Percentiles rank a stretch among this genome's conserved stretches.
Evolutionary conservation across 2,888 invertebrate genomes (phyloP).

Genomic region (Zhuqinia jingwanae): DNA sequence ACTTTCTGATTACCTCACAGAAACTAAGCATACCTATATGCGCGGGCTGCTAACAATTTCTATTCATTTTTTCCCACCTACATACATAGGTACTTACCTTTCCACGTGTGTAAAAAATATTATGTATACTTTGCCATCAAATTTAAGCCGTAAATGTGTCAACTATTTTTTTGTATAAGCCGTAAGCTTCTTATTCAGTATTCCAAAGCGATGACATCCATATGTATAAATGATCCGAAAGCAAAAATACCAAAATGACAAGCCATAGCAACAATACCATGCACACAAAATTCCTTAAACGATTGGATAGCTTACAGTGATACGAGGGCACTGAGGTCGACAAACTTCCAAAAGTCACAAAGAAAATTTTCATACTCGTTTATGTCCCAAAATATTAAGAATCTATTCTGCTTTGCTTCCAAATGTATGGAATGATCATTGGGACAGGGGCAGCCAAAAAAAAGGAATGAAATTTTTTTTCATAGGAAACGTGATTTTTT

Average conservation of each 20-base stretch:
- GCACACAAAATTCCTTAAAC: no score
- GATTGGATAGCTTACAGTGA: no score
- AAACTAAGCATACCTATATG: neutral
- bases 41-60: neutral
- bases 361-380: neutral
- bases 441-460: no score
- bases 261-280: no score
- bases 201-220: no score
- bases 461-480: no score
- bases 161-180: neutral
- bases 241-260: no score
- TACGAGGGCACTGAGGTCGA: no score
- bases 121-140: neutral
- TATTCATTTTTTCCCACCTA: conserved; percentile 23
- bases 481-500: no score
- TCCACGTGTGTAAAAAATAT: neutral
- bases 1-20: conserved; percentile 20
- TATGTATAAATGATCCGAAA: no score
- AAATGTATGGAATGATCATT: neutral
- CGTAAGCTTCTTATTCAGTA: neutral
- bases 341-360: conserved; percentile 44
- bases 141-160: conserved; percentile 25
- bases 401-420: no score
- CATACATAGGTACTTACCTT: neutral
- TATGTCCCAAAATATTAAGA: no score